These are phyloP conservation scores for Strigamia transsilvanica DNA, from an alignment of 2,888 invertebrate genomes.

Conservation along the genomic window DNA sequence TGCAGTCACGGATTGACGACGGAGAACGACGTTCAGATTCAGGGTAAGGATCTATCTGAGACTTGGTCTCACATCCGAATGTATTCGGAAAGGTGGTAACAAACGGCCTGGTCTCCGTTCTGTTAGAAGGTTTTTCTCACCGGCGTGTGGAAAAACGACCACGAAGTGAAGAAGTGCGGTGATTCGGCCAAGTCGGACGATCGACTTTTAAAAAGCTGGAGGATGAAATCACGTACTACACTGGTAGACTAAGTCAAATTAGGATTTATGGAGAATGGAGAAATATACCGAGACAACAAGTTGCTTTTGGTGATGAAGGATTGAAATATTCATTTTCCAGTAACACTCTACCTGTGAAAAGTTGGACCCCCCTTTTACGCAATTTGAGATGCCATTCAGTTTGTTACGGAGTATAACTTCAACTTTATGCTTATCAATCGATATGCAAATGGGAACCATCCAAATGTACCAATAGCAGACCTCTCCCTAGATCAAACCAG, in stretches of 20 bases:
- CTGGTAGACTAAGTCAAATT: no score
- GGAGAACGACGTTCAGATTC: no score
- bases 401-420: not conserved
- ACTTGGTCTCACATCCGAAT: no score
- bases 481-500: not conserved
- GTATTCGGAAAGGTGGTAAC: no score
- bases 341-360: not conserved
- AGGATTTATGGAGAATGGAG: not conserved
- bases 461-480: not conserved
- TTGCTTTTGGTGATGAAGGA: not conserved
- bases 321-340: slow-evolving; percentile 8
- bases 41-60: no score
- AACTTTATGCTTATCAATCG: slow-evolving; percentile 10
- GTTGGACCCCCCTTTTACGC: not conserved
- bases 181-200: no score
- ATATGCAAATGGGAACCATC: not conserved
- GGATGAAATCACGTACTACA: not conserved
- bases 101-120: no score
- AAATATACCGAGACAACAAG: slow-evolving; percentile 4
- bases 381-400: not conserved
- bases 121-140: no score
- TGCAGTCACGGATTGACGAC: no score
- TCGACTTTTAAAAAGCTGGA: no score
- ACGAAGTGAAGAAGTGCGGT: no score
- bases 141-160: no score